Evolutionary conservation across 2,888 invertebrate species (phyloP).

Genomic region (Scotopteryx bipunctaria): DNA sequence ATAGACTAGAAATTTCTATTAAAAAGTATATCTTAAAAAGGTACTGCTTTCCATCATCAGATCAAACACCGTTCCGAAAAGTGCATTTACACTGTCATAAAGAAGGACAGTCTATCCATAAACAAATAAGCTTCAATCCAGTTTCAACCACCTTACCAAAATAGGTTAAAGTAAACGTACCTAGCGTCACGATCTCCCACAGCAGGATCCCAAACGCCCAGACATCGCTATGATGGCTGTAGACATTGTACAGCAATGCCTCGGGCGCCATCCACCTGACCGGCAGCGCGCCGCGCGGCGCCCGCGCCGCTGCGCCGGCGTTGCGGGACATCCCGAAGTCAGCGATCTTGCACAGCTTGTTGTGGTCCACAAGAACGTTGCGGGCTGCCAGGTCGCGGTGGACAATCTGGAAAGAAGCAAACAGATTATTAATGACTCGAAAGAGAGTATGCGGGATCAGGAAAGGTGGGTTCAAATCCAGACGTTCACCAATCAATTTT

Average conservation of each 20-base stretch:
- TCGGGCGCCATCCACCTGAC: slow-evolving; percentile 95
- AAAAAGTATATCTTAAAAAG: too few relatives aligned
- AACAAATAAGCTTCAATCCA: too few relatives aligned
- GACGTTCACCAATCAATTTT: too few relatives aligned
- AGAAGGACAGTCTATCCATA: too few relatives aligned
- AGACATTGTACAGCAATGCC: slow-evolving; percentile 89
- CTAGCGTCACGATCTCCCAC: slow-evolving; percentile 94
- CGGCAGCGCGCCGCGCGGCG: slow-evolving; percentile 84
- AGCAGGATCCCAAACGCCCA: slow-evolving; percentile 94
- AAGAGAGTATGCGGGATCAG: too few relatives aligned
- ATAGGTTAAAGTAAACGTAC: slow-evolving; percentile 64
- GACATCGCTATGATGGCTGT: slow-evolving; percentile 92
- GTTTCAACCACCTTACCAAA: background rate
- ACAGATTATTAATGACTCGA: too few relatives aligned
- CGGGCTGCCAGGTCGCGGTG: slow-evolving; percentile 93
- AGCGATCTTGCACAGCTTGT: slow-evolving; percentile 93
- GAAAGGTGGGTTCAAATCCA: too few relatives aligned
- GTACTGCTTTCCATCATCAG: too few relatives aligned
- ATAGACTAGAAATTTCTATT: too few relatives aligned
- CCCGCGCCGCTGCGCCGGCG: slow-evolving; percentile 68
- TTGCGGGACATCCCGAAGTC: slow-evolving; percentile 94
- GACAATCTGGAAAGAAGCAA: slow-evolving; percentile 85
- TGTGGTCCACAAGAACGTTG: slow-evolving; percentile 92
- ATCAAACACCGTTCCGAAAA: too few relatives aligned
- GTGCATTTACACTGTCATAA: background rate